A percentile compares a stretch with the other conserved stretches of the same genome.
phyloP scores from a whole-genome alignment of 2,797 vertebrate genomes.

The Lindbergichthys nudifrons region DNA sequence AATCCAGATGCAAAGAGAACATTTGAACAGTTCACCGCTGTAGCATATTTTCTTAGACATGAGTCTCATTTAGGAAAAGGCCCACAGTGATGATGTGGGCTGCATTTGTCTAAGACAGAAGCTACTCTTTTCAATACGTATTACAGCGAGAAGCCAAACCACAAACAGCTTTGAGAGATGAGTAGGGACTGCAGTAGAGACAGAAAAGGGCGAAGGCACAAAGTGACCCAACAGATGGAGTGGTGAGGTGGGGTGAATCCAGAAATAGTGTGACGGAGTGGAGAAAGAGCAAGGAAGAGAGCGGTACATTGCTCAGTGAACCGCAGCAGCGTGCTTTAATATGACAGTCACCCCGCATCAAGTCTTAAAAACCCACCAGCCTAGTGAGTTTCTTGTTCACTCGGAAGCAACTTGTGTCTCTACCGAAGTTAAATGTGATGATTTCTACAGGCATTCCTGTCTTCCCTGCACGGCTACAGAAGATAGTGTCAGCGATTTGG shows the following conservation, averaged over 20 bases:
- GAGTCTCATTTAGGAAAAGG: conserved; percentile 1
- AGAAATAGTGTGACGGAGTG: conserved; percentile 60
- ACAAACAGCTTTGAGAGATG: conserved; percentile 17
- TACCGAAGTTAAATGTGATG: neutral
- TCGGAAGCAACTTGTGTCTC: neutral
- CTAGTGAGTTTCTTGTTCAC: conserved; percentile 45
- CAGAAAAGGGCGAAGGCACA: conserved; percentile 45
- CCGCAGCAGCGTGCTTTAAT: conserved; percentile 53
- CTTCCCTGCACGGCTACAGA: neutral
- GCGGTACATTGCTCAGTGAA: conserved; percentile 62
- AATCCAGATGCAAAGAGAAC: conserved; percentile 27
- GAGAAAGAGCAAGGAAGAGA: conserved; percentile 44
- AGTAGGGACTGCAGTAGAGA: conserved; percentile 45
- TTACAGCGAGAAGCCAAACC: neutral
- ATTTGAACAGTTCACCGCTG: conserved; percentile 18
- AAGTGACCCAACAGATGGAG: conserved; percentile 54
- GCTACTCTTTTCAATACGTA: conserved; percentile 1
- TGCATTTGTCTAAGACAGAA: neutral
- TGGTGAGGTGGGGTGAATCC: conserved; percentile 42
- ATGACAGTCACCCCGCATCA: conserved; percentile 62
- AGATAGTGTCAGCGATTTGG: neutral
- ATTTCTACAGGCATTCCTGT: neutral
- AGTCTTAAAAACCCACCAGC: conserved; percentile 43
- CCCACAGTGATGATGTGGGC: neutral
- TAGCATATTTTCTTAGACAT: neutral